phyloP scores from a whole-genome alignment of 2,888 invertebrate species.

The Drosophila affinis region DNA sequence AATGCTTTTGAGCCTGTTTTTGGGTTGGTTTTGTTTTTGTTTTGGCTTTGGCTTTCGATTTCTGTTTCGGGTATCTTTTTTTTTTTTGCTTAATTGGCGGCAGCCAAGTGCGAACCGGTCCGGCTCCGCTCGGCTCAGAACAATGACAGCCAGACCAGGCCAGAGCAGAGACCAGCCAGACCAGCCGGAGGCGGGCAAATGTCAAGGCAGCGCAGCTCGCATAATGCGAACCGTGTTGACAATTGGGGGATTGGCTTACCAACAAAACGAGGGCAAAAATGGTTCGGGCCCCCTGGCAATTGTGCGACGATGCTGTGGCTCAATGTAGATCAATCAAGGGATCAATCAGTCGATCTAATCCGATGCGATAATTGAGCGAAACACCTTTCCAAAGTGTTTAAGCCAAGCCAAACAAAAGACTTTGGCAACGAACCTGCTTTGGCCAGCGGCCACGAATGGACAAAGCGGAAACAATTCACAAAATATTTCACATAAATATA shows the following conservation, averaged over 20 bases:
- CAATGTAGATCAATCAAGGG: not conserved
- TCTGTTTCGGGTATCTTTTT: constrained; percentile 19
- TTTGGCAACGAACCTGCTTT: constrained; percentile 28
- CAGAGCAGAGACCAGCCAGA: constrained; percentile 1
- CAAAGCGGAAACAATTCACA: constrained; percentile 11
- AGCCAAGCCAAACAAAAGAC: constrained; percentile 37
- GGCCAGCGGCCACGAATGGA: constrained; percentile 18
- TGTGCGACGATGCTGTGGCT: not conserved
- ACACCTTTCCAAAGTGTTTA: constrained; percentile 7
- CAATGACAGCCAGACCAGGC: constrained; percentile 35
- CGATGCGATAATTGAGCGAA: not conserved
- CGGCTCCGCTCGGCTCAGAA: constrained; percentile 21
- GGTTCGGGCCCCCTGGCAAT: not conserved
- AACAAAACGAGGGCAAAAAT: not conserved
- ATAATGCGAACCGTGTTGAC: constrained; percentile 19
- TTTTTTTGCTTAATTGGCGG: constrained; percentile 59
- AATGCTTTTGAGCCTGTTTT: constrained; percentile 1
- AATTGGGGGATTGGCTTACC: not conserved
- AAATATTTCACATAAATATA: not conserved
- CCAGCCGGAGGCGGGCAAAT: constrained; percentile 46
- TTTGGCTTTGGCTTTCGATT: constrained; percentile 13
- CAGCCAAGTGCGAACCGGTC: constrained; percentile 62
- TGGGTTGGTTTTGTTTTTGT: constrained; percentile 10
- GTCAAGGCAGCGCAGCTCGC: constrained; percentile 52
- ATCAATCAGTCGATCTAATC: not conserved